phyloP scores from a whole-genome alignment of 2,113 vertebrate genomes.

The Hypocryptadius cinnamomeus region DNA sequence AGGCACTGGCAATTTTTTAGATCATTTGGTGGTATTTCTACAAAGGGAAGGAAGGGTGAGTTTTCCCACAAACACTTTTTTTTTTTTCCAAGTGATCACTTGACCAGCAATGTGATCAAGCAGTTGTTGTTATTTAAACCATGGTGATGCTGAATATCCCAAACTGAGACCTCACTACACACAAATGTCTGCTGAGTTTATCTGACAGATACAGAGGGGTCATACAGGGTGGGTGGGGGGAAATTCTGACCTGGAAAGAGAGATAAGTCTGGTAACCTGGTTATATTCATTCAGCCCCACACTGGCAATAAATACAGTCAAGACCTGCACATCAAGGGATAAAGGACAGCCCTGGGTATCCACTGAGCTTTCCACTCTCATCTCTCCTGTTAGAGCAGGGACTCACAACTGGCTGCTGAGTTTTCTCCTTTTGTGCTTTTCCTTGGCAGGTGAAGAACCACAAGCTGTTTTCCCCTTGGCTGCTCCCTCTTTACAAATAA shows the following conservation, averaged over 20 bases:
- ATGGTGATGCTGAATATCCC: not conserved
- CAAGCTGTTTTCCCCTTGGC: not conserved
- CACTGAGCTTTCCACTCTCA: not conserved
- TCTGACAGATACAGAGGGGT: not conserved
- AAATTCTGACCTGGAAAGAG: not conserved
- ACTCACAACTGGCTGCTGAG: not conserved
- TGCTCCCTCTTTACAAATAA: not conserved
- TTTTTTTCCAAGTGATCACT: not conserved
- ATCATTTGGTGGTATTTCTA: not conserved
- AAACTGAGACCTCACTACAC: not conserved
- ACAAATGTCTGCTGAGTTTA: not conserved
- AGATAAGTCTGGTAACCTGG: not conserved
- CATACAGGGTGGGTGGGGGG: rapidly evolving
- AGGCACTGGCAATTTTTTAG: not conserved
- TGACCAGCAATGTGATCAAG: not conserved
- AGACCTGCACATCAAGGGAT: not conserved
- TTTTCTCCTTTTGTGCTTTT: not conserved
- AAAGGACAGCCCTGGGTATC: not conserved
- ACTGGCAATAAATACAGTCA: not conserved
- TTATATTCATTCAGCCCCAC: not conserved
- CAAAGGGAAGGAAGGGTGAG: not conserved
- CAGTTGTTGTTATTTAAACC: not conserved
- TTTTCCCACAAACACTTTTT: not conserved
- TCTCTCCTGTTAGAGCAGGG: not conserved
- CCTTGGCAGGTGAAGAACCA: not conserved